Base-by-base conservation (phyloP, 2,888 invertebrate genomes). In the Fragum sueziense region DNA sequence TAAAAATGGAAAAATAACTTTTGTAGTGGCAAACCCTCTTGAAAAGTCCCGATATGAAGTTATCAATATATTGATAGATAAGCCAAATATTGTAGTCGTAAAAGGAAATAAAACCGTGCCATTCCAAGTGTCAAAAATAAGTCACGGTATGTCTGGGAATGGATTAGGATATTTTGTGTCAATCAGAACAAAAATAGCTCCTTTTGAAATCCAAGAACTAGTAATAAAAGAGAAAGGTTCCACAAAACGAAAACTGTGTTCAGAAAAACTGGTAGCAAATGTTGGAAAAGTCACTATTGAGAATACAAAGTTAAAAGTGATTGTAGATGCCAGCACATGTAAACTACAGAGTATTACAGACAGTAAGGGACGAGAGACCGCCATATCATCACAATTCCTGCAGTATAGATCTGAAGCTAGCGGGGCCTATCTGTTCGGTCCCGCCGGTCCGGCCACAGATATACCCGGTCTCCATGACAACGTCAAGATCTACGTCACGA, bases 21-120 rank as follows among this genome's bases (percentile, higher is more conserved):
- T 92, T 22, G 95, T 97, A 0, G 93, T 98, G 0, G 98, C 96
- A 91, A 98, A 98, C 93, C 95, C 97, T 0, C 93, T 97, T 25
- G 96, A 96, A 0, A 97, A 97, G 88, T 94, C 95, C 2, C 95
- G 97, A 33, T 95, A 96, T 27, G 97, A 98, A 91, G 94, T 97
- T 1, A 95, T 98, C 4, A 95, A 95, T 65, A 90, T 98, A 93
- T 95, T 88, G 94, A 96, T 37, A 95, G 95, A 85, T 57, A 95
- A 95, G 0, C 95, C 96, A 2, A 95, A 95, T 88, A 94, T 98
- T 0, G 95, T 96, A 87, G 95, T 98, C 20, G 31, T 29, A 17
- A 51, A 65, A n/a, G 71, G 71, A 2, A 70, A 70, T 17, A 33
- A 52, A 57, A n/a, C 52, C 9, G 27, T 71, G 9, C 37, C 47